Evolutionary conservation across 2,888 invertebrate genomes (phyloP).

Genomic region (Opisthograptis luteolata): DNA sequence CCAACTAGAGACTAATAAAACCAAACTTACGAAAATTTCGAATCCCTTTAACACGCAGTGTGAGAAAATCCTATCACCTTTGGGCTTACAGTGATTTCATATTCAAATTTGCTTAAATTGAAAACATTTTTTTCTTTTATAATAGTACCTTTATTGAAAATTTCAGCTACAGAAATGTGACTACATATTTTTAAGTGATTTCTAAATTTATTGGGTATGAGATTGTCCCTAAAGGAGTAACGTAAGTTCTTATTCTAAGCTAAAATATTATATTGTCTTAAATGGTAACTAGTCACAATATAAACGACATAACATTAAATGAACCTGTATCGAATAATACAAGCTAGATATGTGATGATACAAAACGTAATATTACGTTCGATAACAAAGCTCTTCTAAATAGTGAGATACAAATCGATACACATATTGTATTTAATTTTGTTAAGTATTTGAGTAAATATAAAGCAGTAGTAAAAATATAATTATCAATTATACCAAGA

Average conservation of each 20-base stretch:
- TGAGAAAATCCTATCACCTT: conserved; percentile 60
- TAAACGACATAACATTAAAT: conserved; percentile 39
- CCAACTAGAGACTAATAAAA: conserved; percentile 71
- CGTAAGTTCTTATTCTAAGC: conserved; percentile 51
- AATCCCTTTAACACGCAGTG: conserved; percentile 62
- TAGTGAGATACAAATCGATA: conserved; percentile 7
- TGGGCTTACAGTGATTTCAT: conserved; percentile 74
- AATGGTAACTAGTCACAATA: conserved; percentile 41
- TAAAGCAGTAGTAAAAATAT: conserved; percentile 21
- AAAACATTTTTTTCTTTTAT: conserved; percentile 60
- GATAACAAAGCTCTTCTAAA: conserved; percentile 16
- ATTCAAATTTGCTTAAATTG: conserved; percentile 75
- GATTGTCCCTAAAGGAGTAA: conserved; percentile 65
- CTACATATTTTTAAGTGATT: conserved; percentile 64
- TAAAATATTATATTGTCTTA: conserved; percentile 35
- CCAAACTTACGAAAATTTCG: conserved; percentile 35
- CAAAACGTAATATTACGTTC: conserved; percentile 30
- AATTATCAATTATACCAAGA: not conserved
- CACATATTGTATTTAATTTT: not conserved
- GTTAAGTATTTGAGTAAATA: conserved; percentile 5
- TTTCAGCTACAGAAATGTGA: conserved; percentile 57
- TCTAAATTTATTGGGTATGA: conserved; percentile 84
- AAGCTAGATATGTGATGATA: conserved; percentile 57
- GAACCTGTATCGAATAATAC: conserved; percentile 40
- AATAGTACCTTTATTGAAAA: conserved; percentile 60